These are phyloP conservation scores for Lucinisca nassula DNA, from an alignment of 2,888 invertebrate species.

Conservation along the genomic window DNA sequence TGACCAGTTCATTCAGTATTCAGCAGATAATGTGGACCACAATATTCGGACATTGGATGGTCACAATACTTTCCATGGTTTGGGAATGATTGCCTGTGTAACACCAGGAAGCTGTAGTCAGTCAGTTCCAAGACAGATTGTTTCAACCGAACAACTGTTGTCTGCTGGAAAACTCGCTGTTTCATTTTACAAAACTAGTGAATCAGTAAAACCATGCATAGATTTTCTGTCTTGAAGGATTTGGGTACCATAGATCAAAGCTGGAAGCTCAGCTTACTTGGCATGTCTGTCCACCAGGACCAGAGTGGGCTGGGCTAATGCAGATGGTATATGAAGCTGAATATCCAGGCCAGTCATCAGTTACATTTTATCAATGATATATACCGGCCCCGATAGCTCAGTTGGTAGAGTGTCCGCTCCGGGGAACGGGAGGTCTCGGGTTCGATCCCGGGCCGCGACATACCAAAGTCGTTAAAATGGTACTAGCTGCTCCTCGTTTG, in stretches of 20 bases:
- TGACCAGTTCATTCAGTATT: slow-evolving; percentile 36
- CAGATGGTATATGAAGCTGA: slow-evolving; percentile 26
- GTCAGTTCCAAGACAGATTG: not conserved
- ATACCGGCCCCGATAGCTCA: too few species aligned
- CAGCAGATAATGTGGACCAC: slow-evolving; percentile 47
- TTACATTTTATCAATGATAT: too few species aligned
- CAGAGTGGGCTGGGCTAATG: slow-evolving; percentile 39
- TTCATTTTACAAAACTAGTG: not conserved
- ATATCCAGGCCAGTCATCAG: too few species aligned
- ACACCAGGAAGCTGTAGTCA: slow-evolving; percentile 27
- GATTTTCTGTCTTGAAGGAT: not conserved
- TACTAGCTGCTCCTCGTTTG: too few species aligned
- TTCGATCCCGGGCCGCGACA: too few species aligned
- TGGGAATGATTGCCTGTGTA: slow-evolving; percentile 39
- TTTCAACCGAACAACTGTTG: slow-evolving; percentile 17
- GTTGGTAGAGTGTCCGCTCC: too few species aligned
- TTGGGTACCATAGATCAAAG: not conserved
- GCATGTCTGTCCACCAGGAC: not conserved
- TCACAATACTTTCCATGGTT: slow-evolving; percentile 45
- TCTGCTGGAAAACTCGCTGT: slow-evolving; percentile 18
- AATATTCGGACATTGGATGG: slow-evolving; percentile 46
- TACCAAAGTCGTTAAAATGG: too few species aligned
- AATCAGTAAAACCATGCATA: not conserved
- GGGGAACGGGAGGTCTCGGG: too few species aligned
- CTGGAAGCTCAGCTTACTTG: slow-evolving; percentile 25